A percentile compares a stretch with the other conserved stretches of the same genome.
phyloP scores from a whole-genome alignment of 2,797 vertebrate genomes.

The Corythornis leucogaster region DNA sequence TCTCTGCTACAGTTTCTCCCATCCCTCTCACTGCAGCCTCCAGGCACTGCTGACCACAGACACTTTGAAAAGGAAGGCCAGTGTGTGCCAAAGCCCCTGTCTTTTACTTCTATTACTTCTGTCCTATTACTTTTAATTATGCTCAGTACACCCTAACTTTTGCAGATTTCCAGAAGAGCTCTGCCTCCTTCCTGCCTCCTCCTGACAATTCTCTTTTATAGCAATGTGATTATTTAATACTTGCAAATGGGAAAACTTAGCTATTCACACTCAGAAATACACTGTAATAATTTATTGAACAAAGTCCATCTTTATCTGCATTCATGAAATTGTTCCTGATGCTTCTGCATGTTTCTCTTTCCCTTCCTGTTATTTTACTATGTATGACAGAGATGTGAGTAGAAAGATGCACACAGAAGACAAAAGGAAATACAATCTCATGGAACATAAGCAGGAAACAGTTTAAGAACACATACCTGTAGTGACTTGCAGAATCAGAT shows the following conservation, averaged over 20 bases:
- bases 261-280: not conserved
- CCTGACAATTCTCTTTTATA: not conserved
- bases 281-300: not conserved
- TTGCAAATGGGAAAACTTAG: not conserved
- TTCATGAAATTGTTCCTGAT: not conserved
- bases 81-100: rapidly evolving
- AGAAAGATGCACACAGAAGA: not conserved
- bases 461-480: not conserved
- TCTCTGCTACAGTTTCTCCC: not conserved
- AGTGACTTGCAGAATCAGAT: too few species aligned
- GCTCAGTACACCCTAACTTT: not conserved
- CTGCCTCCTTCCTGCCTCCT: not conserved
- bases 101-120: not conserved
- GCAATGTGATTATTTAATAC: not conserved
- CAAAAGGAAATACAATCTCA: not conserved
- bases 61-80: not conserved
- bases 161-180: not conserved
- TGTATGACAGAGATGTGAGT: not conserved
- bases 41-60: rapidly evolving
- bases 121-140: not conserved
- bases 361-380: not conserved
- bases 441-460: not conserved
- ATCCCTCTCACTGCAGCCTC: not conserved
- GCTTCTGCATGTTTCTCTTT: not conserved
- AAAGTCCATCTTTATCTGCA: not conserved